Evolutionary conservation across 2,113 vertebrate genomes (phyloP).

Genomic region (Polypterus senegalus): DNA sequence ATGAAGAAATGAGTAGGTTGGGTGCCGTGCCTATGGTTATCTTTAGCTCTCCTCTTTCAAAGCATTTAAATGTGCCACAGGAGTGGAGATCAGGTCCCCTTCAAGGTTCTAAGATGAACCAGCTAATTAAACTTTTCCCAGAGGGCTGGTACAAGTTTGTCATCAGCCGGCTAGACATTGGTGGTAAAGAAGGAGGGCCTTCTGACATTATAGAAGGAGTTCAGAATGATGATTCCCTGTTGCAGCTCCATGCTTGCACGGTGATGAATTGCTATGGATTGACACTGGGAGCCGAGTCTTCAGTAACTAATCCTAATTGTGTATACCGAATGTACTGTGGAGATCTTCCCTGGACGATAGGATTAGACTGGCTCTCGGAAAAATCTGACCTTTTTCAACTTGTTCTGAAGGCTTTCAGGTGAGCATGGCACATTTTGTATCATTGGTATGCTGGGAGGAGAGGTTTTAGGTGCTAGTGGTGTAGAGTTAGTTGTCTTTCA

Average conservation of each 20-base stretch:
- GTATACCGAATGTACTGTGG: slow-evolving; percentile 78
- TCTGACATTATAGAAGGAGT: slow-evolving; percentile 64
- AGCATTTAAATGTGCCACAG: slow-evolving; percentile 63
- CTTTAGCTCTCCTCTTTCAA: slow-evolving; percentile 71
- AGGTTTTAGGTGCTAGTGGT: too few relatives aligned
- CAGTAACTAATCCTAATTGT: slow-evolving; percentile 65
- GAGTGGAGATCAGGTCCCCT: slow-evolving; percentile 70
- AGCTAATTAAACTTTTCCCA: slow-evolving; percentile 71
- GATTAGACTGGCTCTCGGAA: slow-evolving; percentile 75
- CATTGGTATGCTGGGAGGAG: too few relatives aligned
- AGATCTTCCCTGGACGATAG: slow-evolving; percentile 73
- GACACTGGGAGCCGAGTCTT: slow-evolving; percentile 68
- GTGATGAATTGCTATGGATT: slow-evolving; percentile 69
- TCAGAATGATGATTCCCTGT: slow-evolving; percentile 63
- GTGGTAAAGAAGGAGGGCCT: slow-evolving; percentile 53
- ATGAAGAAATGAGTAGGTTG: slow-evolving; percentile 23
- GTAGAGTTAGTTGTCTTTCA: too few relatives aligned
- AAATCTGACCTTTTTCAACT: slow-evolving; percentile 84
- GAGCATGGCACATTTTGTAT: slow-evolving; percentile 21
- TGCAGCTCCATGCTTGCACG: slow-evolving; percentile 66
- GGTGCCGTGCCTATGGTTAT: slow-evolving; percentile 36
- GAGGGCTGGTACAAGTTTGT: slow-evolving; percentile 85
- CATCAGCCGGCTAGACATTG: slow-evolving; percentile 61
- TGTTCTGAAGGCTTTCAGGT: slow-evolving; percentile 86
- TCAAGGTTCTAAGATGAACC: slow-evolving; percentile 50